Conservation (phyloP, 2,888 invertebrate genomes). For the Crioceris asparagi region DNA sequence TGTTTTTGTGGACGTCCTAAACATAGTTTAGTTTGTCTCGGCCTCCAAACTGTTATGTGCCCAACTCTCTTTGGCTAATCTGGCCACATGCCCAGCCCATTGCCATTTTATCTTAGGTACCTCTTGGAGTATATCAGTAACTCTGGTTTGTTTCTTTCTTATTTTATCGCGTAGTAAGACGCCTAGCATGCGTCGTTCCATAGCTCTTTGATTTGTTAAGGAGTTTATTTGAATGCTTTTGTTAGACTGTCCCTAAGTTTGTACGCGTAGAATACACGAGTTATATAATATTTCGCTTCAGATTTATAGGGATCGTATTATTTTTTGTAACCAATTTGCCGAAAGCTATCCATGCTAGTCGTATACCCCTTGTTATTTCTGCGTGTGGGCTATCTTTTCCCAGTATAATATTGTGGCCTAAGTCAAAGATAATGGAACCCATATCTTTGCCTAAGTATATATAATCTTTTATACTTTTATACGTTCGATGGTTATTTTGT, state of each 20-base stretch:
- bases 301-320: not conserved
- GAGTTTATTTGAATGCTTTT: not conserved
- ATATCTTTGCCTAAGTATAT: no score
- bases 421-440: no score
- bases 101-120: not conserved
- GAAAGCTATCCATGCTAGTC: not conserved
- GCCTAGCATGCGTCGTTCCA: not conserved
- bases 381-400: not conserved
- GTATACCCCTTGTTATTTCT: no score
- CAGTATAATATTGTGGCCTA: not conserved
- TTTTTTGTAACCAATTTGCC: not conserved
- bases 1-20: not conserved
- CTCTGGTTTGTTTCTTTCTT: not conserved
- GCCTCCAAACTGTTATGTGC: no score
- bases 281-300: not conserved
- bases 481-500: no score
- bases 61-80: no score
- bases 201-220: not conserved
- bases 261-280: not conserved
- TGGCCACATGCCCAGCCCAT: no score
- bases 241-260: no score
- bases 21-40: no score
- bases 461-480: no score
- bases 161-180: not conserved
- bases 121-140: not conserved